Evolutionary conservation across 2,888 invertebrate genomes (phyloP).

Genomic region (Caenorhabditis sp.): DNA sequence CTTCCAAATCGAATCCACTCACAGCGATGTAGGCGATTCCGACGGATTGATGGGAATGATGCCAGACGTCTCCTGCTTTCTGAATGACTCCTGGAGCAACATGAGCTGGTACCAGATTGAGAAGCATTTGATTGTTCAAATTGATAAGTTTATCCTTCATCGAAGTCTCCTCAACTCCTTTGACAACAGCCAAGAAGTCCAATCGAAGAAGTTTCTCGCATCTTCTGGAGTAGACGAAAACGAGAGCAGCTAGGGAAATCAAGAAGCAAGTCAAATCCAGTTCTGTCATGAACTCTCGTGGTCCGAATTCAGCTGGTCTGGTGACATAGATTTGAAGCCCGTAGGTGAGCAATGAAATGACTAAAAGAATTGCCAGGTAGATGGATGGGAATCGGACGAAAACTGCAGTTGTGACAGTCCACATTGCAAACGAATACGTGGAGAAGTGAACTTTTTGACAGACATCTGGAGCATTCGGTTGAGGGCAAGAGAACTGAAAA

Average conservation of each 20-base stretch:
- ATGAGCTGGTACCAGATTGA: conserved; percentile 80
- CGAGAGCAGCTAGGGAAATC: conserved; percentile 71
- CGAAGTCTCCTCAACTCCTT: conserved; percentile 70
- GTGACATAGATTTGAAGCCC: conserved; percentile 79
- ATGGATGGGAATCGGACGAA: conserved; percentile 73
- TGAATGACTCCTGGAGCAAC: conserved; percentile 75
- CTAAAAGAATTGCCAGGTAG: conserved; percentile 63
- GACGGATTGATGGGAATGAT: conserved; percentile 71
- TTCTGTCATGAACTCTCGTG: conserved; percentile 74
- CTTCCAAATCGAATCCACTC: conserved; percentile 72
- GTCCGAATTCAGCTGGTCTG: conserved; percentile 72
- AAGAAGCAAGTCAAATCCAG: conserved; percentile 77
- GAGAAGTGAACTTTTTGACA: conserved; percentile 78
- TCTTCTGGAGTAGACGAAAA: conserved; percentile 76
- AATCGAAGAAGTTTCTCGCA: conserved; percentile 79
- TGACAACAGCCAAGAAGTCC: conserved; percentile 80
- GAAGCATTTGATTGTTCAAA: conserved; percentile 78
- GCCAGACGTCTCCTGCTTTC: conserved; percentile 69
- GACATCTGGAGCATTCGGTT: conserved; percentile 64
- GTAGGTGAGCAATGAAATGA: conserved; percentile 70
- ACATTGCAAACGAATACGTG: conserved; percentile 79
- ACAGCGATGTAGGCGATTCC: conserved; percentile 76
- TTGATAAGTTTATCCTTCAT: conserved; percentile 64
- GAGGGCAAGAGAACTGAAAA: conserved; percentile 78
- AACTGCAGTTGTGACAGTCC: conserved; percentile 80